phyloP scores from a whole-genome alignment of 2,888 invertebrate genomes.

The Cabera pusaria region DNA sequence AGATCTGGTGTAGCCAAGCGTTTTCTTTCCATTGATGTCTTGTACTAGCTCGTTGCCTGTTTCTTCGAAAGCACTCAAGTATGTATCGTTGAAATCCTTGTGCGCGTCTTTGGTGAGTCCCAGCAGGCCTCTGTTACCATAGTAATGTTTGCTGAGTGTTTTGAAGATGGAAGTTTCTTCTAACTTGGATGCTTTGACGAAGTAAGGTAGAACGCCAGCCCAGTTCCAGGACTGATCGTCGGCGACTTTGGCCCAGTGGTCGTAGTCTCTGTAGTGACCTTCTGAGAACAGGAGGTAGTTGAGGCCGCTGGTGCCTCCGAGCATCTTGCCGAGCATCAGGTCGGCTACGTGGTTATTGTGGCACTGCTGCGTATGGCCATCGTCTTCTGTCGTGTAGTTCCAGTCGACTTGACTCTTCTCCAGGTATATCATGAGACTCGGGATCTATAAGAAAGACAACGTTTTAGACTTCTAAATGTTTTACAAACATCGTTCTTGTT shows the following conservation, averaged over 20 bases:
- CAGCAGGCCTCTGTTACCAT: no score
- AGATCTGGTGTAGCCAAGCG: slow-evolving; percentile 44
- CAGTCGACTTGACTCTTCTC: slow-evolving; percentile 30
- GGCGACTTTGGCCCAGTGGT: slow-evolving; percentile 40
- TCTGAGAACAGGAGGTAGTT: slow-evolving; percentile 28
- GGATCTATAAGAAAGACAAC: slow-evolving; percentile 26
- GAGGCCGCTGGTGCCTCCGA: slow-evolving; percentile 35
- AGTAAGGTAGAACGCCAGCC: slow-evolving; percentile 22
- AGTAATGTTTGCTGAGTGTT: slow-evolving; percentile 17
- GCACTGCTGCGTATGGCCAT: slow-evolving; percentile 18
- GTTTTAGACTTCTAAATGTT: no score
- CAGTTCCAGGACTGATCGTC: slow-evolving; percentile 45
- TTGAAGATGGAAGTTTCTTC: no score
- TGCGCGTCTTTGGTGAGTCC: no score
- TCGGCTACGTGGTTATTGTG: slow-evolving; percentile 24
- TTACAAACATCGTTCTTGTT: not conserved
- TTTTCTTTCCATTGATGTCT: slow-evolving; percentile 43
- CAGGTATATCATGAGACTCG: slow-evolving; percentile 32
- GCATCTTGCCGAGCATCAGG: slow-evolving; percentile 32
- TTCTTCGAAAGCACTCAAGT: slow-evolving; percentile 54
- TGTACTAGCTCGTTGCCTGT: slow-evolving; percentile 54
- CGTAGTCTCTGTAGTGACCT: slow-evolving; percentile 39
- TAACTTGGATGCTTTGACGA: no score
- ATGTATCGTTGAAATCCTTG: slow-evolving; percentile 8
- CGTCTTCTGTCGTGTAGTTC: slow-evolving; percentile 32